These are phyloP conservation scores for Lasioglossum marginatum DNA, from an alignment of 2,888 invertebrate species.

Conservation along the genomic window DNA sequence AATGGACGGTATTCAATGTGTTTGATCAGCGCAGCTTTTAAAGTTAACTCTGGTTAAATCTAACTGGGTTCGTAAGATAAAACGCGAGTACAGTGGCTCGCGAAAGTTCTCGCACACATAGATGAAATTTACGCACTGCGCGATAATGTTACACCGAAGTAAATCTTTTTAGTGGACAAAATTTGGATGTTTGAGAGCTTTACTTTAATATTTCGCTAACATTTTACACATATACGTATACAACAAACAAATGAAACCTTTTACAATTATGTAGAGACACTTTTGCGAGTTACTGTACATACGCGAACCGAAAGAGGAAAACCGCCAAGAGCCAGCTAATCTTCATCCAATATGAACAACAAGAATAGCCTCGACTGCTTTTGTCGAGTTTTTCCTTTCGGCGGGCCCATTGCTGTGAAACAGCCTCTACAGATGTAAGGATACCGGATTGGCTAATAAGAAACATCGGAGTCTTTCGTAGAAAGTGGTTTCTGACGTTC, in stretches of 20 bases:
- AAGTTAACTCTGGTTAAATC: not conserved
- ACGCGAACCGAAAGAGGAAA: not conserved
- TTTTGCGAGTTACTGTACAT: not conserved
- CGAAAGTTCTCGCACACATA: not conserved
- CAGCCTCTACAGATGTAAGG: not conserved
- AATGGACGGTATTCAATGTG: not conserved
- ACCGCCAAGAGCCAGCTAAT: slow-evolving; percentile 3
- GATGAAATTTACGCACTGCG: not conserved
- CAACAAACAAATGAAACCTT: not conserved
- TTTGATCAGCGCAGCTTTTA: not conserved
- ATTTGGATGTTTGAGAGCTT: not conserved
- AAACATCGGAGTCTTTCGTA: not conserved
- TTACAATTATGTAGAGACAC: not conserved
- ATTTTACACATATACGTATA: not conserved
- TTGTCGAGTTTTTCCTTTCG: not conserved
- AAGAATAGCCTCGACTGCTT: not conserved
- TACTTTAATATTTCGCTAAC: no score
- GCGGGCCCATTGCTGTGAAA: not conserved
- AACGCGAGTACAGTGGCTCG: not conserved
- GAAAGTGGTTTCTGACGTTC: no score
- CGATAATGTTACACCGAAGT: not conserved
- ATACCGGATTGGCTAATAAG: not conserved
- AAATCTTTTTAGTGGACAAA: not conserved
- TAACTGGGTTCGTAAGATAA: not conserved
- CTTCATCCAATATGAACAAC: slow-evolving; percentile 5